phyloP scores from a whole-genome alignment of 1,140 invertebrate genomes.

The Cotesia chilonis region DNA sequence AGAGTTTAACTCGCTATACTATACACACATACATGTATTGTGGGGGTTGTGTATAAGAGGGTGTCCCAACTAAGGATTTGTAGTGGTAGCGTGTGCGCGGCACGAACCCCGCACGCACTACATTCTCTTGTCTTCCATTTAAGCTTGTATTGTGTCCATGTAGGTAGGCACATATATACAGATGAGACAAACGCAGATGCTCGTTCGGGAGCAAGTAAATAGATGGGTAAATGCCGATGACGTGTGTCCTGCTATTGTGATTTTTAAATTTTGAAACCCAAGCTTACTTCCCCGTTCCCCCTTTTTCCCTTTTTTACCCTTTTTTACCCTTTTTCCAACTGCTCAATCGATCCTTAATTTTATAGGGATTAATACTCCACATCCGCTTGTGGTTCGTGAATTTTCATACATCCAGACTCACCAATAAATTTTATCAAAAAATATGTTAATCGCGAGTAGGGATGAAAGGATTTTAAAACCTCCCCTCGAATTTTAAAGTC shows the following conservation, averaged over 20 bases:
- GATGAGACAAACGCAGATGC: constrained; percentile 58
- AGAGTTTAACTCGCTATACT: constrained; percentile 21
- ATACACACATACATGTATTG: constrained; percentile 16
- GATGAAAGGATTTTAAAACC: constrained; percentile 8
- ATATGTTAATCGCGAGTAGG: background rate
- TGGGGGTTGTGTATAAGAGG: constrained; percentile 21
- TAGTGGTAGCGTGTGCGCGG: constrained; percentile 30
- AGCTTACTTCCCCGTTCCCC: constrained; percentile 18
- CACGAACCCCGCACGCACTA: constrained; percentile 25
- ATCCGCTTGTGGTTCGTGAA: constrained; percentile 13
- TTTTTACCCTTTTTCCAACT: constrained; percentile 10
- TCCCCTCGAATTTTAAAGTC: constrained; percentile 49
- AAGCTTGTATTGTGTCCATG: constrained; percentile 14
- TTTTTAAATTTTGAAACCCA: constrained; percentile 39
- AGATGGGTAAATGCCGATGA: constrained; percentile 52
- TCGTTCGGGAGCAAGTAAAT: constrained; percentile 46
- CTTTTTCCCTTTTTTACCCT: constrained; percentile 10
- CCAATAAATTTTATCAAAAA: background rate
- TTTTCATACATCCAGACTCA: background rate
- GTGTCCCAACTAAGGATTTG: constrained; percentile 37
- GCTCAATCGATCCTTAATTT: constrained; percentile 17
- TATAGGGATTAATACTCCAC: constrained; percentile 4
- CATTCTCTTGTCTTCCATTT: background rate
- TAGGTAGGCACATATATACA: constrained; percentile 4
- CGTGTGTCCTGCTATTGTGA: constrained; percentile 53